Conservation (phyloP, 1,140 invertebrate species). For the Drusus annulatus region DNA sequence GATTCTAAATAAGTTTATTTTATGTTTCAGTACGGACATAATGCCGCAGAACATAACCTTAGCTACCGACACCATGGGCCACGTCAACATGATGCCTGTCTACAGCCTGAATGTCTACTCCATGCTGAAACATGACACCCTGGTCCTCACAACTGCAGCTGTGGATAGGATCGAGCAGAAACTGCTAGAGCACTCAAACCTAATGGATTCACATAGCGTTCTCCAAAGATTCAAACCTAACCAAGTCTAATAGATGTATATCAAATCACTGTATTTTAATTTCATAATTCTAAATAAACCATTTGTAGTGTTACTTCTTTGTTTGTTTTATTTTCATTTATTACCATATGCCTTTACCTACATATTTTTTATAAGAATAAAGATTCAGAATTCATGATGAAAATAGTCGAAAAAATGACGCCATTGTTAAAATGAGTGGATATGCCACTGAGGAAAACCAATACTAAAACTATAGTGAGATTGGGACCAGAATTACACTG, state of each 20-base stretch:
- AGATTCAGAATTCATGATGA: too few relatives aligned
- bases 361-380: too few relatives aligned
- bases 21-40: slow-evolving; percentile 81
- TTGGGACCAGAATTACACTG: too few relatives aligned
- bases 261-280: too few relatives aligned
- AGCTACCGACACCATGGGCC: slow-evolving; percentile 82
- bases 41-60: slow-evolving; percentile 90
- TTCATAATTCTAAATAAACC: too few relatives aligned
- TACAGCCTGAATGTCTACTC: slow-evolving; percentile 91
- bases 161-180: slow-evolving; percentile 90
- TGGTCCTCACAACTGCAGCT: slow-evolving; percentile 90
- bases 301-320: too few relatives aligned
- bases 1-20: slow-evolving; percentile 34
- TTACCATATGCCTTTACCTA: too few relatives aligned
- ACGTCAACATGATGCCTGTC: slow-evolving; percentile 95
- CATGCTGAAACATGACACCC: slow-evolving; percentile 96
- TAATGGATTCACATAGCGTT: slow-evolving; percentile 71
- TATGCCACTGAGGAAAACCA: too few relatives aligned
- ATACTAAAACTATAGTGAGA: too few relatives aligned
- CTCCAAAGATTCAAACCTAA: slow-evolving; percentile 69
- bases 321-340: too few relatives aligned
- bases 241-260: neutral
- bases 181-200: slow-evolving; percentile 84
- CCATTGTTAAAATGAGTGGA: too few relatives aligned
- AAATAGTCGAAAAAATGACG: too few relatives aligned